Evolutionary conservation across 2,888 invertebrate genomes (phyloP), one percentile per base, ranked within the genome.

Genomic region (Drosophila prolongata): DNA sequence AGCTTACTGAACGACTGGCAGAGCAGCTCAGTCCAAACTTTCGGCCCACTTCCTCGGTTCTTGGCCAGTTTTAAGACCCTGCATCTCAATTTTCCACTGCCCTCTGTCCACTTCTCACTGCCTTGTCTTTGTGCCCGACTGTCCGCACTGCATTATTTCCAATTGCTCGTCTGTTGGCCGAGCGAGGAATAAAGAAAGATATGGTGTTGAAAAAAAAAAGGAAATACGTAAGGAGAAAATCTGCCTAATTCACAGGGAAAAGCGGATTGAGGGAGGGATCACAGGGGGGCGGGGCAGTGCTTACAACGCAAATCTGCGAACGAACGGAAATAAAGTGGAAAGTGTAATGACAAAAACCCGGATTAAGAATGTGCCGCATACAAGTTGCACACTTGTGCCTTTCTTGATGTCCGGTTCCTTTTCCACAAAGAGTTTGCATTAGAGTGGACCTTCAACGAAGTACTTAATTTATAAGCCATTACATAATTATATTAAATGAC

Each of bases 291-390:
- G 47, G 50, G 50, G 30, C 52, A 57, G 61, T 76, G 60, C 57
- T 49, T 77, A 60, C 71, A 79, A 64, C 64, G 79, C 53, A 78
- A 87, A 87, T 75, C 81, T 84, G 61, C 65, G 53, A 66, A 62
- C 66, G 75, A 87, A 71, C 78, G 76, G 77, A 78, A 71, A 65
- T 66, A 76, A 68, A 70, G 68, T 73, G 71, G 76, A 79, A 75
- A 83, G 76, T 78, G 76, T 84, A 84, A 84, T 84, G 83, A 88
- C 89, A 78, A 88, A 84, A 88, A 78, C 86, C 73, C 70, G 83
- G 83, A 84, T 84, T 84, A 84, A 86, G 89, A 88, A 75, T 79
- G 83, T 73, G 78, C 73, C 87, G 78, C 83, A 88, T 79, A 86
- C 87, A 88, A 83, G 83, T 82, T 86, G 83, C 89, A 88, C 72